Evolutionary conservation across 2,113 vertebrate species (phyloP), one percentile per base, ranked within the genome.

Genomic region (Syngnathoides biaculeatus): DNA sequence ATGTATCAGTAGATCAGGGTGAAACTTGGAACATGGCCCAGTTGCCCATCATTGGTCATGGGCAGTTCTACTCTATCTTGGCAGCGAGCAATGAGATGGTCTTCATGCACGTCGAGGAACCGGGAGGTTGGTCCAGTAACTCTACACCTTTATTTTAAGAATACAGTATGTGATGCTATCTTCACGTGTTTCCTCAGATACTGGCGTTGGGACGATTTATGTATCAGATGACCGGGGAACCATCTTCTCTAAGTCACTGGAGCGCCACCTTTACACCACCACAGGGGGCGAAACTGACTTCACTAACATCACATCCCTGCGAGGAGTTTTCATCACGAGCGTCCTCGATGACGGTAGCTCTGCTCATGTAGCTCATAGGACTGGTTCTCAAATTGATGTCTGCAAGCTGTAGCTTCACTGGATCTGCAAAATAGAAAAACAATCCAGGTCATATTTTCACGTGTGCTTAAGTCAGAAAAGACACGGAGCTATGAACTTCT

Each of bases 21-120:
- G 93, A 95, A 10, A 90, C 85, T 0, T 98, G 96, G 96, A 95
- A 94, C 79, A 94, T 96, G 89, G 96, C 96, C 35, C 96, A 98
- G 86, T 93, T 98, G 30, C 96, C 96, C 6, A 90, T 94, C 4
- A 96, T 98, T 2, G 92, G 93, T 0, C 93, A 95, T n/a, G 94
- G 96, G 55, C 96, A 98, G 65, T 98, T 98, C 70, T 98, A 98
- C 74, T 98, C 96, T 45, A 96, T 98, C 78, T 84, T 98, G 79
- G 93, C 94, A 12, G 95, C 95, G 0, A 95, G 93, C 7, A 91
- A 95, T 0, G 94, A 98, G 66, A 93, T 98, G 93, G 94, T 98
- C 5, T 96, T 98, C 87, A 97, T 98, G 94, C 96, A 97, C 11
- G 96, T 98, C 0, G 96, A 97, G 11, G 95, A 96, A 24, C 93